A percentile compares a stretch with the other conserved stretches of the same genome.
phyloP scores from a whole-genome alignment of 1,140 invertebrate genomes.

The Trypoxylus dichotomus region DNA sequence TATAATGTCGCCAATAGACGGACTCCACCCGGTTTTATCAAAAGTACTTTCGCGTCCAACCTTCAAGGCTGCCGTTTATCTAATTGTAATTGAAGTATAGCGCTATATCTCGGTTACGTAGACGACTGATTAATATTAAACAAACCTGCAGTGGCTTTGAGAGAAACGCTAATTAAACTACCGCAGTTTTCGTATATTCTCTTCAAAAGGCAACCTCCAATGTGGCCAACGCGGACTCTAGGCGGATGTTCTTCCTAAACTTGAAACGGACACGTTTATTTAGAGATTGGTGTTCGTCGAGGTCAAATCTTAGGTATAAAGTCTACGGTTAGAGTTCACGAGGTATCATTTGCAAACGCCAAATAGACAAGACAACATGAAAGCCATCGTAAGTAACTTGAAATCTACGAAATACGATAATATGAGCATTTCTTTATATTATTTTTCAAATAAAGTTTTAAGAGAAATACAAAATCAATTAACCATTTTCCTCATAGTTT shows the following conservation, averaged over 20 bases:
- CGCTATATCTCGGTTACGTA: no score
- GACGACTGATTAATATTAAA: background rate
- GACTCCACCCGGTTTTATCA: constrained; percentile 1
- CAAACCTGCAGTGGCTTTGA: background rate
- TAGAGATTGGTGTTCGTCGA: constrained; percentile 19
- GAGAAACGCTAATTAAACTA: background rate
- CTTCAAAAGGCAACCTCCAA: background rate
- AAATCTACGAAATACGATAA: background rate
- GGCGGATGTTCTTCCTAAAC: background rate
- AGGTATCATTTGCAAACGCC: constrained; percentile 24
- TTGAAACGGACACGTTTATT: background rate
- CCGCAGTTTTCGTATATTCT: background rate
- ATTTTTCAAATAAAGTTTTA: background rate
- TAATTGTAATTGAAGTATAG: background rate
- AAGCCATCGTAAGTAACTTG: constrained; percentile 17
- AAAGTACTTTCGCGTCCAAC: background rate
- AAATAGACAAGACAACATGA: constrained; percentile 14
- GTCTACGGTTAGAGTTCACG: constrained; percentile 24
- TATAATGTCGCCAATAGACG: background rate
- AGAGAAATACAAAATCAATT: background rate
- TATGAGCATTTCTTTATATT: no score
- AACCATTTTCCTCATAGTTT: constrained; percentile 37
- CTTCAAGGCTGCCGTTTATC: background rate
- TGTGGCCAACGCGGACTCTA: background rate
- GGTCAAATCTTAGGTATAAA: constrained; percentile 24